A percentile compares a stretch with the other conserved stretches of the same genome.
Evolutionary conservation across 1,140 invertebrate species (phyloP).

Genomic region (Camponotus floridanus): DNA sequence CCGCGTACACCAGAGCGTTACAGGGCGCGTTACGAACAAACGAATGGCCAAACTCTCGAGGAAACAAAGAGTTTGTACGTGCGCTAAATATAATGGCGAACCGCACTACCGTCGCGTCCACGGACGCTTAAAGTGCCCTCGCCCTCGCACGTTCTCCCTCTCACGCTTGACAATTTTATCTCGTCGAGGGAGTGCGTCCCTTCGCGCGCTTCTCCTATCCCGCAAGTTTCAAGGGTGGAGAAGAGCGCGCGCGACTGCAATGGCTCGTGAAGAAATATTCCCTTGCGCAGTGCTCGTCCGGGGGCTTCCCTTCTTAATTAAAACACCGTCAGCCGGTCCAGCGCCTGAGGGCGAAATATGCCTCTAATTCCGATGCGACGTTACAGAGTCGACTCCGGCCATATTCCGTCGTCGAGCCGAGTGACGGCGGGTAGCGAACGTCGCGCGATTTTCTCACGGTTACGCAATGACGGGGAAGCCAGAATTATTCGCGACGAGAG

Average conservation of each 20-base stretch:
- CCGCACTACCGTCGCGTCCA: not conserved
- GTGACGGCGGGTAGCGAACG: conserved; percentile 32
- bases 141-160: not conserved
- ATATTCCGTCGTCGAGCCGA: conserved; percentile 15
- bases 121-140: conserved; percentile 37
- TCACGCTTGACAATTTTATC: conserved; percentile 65
- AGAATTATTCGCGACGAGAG: conserved; percentile 34
- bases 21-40: conserved; percentile 66
- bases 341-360: conserved; percentile 53
- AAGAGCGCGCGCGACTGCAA: conserved; percentile 19
- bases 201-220: not conserved
- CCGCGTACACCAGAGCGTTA: conserved; percentile 45
- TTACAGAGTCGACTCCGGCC: conserved; percentile 52
- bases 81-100: conserved; percentile 64
- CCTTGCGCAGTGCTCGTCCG: conserved; percentile 15
- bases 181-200: conserved; percentile 12
- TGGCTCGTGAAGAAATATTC: conserved; percentile 63
- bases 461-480: conserved; percentile 22
- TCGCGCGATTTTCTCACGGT: conserved; percentile 21
- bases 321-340: conserved; percentile 53
- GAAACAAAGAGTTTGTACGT: conserved; percentile 72
- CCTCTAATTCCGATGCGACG: conserved; percentile 57
- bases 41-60: conserved; percentile 62
- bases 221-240: conserved; percentile 32
- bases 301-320: conserved; percentile 64